A percentile compares a stretch with the other conserved stretches of the same genome.
Evolutionary conservation across 2,797 vertebrate species (phyloP).

Genomic region (Coluber constrictor): DNA sequence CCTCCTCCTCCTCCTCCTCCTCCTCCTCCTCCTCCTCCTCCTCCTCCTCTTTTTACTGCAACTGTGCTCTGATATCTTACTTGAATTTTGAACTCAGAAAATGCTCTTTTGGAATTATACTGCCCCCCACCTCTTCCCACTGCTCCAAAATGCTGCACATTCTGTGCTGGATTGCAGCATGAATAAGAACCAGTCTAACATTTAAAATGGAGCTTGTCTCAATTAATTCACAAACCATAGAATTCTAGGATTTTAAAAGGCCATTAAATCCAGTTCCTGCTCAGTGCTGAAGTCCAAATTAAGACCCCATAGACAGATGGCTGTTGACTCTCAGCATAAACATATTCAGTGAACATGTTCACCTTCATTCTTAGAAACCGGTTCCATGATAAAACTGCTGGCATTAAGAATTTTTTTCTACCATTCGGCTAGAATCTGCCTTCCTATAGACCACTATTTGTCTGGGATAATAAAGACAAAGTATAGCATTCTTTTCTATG

Average conservation of each 20-base stretch:
- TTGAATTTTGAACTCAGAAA: not conserved
- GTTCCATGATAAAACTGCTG: not conserved
- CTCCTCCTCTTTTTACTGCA: not conserved
- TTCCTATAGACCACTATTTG: not conserved
- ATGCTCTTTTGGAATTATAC: not conserved
- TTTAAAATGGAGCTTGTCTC: not conserved
- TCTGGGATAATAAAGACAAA: not conserved
- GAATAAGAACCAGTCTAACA: not conserved
- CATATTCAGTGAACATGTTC: not conserved
- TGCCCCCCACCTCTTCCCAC: not conserved
- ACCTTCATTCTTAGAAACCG: not conserved
- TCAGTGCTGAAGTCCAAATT: not conserved
- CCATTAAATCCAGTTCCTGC: not conserved
- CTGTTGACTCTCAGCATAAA: not conserved
- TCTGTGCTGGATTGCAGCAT: not conserved
- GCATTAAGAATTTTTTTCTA: not conserved
- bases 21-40: no score
- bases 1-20: no score
- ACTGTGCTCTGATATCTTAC: not conserved
- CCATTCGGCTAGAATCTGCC: not conserved
- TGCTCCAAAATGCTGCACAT: not conserved
- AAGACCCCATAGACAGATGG: not conserved
- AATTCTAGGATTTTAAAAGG: not conserved
- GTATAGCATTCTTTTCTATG: not conserved
- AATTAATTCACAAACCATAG: not conserved